phyloP scores from a whole-genome alignment of 1,140 invertebrate genomes.

The Eupeodes corollae region DNA sequence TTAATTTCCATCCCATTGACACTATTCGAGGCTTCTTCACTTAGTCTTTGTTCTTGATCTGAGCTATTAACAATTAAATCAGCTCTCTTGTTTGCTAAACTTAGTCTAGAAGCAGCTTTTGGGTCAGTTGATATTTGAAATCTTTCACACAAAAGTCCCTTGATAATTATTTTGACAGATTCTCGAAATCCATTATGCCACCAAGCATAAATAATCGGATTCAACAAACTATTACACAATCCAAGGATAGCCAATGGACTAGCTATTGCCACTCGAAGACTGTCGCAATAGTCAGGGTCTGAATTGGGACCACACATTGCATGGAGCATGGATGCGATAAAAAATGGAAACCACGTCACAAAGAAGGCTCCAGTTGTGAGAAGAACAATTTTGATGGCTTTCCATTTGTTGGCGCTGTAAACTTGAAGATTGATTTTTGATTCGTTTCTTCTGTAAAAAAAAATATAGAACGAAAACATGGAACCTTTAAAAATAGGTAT shows the following conservation, averaged over 20 bases:
- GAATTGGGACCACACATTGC: constrained; percentile 39
- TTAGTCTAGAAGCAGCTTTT: too few species aligned
- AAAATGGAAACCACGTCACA: constrained; percentile 38
- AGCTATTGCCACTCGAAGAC: constrained; percentile 37
- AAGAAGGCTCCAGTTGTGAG: constrained; percentile 46
- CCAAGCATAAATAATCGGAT: constrained; percentile 61
- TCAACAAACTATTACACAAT: constrained; percentile 54
- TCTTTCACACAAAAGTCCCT: not conserved
- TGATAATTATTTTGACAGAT: constrained; percentile 22
- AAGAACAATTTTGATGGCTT: constrained; percentile 45
- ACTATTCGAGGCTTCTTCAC: too few species aligned
- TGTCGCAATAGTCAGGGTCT: constrained; percentile 36
- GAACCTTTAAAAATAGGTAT: not conserved
- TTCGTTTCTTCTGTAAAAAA: not conserved
- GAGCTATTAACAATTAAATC: too few species aligned
- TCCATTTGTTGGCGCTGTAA: constrained; percentile 39
- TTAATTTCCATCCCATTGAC: too few species aligned
- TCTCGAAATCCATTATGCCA: constrained; percentile 53
- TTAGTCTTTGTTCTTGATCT: too few species aligned
- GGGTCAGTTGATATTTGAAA: too few species aligned
- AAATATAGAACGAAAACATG: not conserved
- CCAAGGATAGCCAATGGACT: constrained; percentile 45
- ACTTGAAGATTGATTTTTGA: not conserved
- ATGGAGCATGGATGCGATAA: constrained; percentile 40
- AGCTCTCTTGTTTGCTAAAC: too few species aligned